These are phyloP conservation scores for Panonychus citri DNA, from an alignment of 1,140 invertebrate species.

Conservation along the genomic window DNA sequence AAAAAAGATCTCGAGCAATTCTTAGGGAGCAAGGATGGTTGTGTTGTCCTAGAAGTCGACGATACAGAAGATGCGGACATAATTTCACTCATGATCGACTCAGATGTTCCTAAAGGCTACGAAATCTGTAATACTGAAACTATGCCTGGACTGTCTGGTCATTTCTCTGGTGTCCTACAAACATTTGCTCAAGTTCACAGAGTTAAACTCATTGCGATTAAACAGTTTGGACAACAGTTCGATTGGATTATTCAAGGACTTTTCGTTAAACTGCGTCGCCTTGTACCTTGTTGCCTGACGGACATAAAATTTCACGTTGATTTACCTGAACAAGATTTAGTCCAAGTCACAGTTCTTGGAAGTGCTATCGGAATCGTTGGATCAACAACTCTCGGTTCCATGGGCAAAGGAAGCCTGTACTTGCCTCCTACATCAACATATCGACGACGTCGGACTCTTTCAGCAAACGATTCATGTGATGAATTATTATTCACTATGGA, in stretches of 20 bases:
- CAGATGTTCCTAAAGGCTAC: slow-evolving; percentile 40
- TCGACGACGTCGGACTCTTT: not conserved
- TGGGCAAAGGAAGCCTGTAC: not conserved
- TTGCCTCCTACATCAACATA: not conserved
- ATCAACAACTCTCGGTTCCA: not conserved
- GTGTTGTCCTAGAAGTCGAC: slow-evolving; percentile 35
- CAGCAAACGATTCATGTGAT: slow-evolving; percentile 28
- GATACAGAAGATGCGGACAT: slow-evolving; percentile 64
- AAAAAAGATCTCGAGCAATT: not conserved
- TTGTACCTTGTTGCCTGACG: slow-evolving; percentile 56
- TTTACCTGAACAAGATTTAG: slow-evolving; percentile 34
- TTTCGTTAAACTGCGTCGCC: slow-evolving; percentile 56
- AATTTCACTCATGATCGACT: slow-evolving; percentile 48
- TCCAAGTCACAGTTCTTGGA: slow-evolving; percentile 1
- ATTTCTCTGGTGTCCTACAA: slow-evolving; percentile 43
- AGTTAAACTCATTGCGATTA: slow-evolving; percentile 33
- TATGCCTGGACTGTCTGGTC: slow-evolving; percentile 40
- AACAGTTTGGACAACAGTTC: slow-evolving; percentile 34
- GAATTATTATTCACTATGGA: slow-evolving; percentile 36
- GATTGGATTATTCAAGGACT: slow-evolving; percentile 43
- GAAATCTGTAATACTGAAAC: slow-evolving; percentile 52
- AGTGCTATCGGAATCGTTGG: slow-evolving; percentile 5
- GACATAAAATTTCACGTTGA: slow-evolving; percentile 52
- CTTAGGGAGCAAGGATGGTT: slow-evolving; percentile 3
- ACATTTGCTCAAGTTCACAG: slow-evolving; percentile 69